Evolutionary conservation across 92 coral and sea anemone species (phyloP).

Genomic region (Anthopleura xanthogrammica): DNA sequence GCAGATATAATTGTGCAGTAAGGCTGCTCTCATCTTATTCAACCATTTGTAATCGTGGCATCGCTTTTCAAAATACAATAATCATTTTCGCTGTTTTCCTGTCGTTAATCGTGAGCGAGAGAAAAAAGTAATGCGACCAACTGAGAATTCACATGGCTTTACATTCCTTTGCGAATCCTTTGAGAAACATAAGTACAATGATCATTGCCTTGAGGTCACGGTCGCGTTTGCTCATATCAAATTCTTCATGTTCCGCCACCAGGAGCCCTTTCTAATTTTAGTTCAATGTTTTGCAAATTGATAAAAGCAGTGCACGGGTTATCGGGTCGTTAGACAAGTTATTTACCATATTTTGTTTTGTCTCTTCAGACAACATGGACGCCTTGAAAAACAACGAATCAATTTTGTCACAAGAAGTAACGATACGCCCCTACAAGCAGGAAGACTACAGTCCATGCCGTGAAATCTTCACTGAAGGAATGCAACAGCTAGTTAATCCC

Average conservation of each 20-base stretch:
- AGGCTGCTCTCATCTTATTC: too few relatives aligned
- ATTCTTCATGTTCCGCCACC: not conserved
- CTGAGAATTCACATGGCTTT: not conserved
- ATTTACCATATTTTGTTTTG: not conserved
- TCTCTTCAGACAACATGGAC: conserved; percentile 7
- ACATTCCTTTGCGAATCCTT: conserved; percentile 11
- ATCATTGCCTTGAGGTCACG: not conserved
- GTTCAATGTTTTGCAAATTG: not conserved
- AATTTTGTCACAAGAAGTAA: conserved; percentile 9
- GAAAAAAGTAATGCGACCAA: not conserved
- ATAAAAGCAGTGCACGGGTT: not conserved
- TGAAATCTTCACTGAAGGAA: conserved; percentile 69
- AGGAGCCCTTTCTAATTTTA: not conserved
- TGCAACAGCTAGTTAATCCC: conserved; percentile 50
- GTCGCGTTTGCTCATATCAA: not conserved
- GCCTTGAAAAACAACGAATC: not conserved
- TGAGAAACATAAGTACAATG: not conserved
- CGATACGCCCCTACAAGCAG: conserved; percentile 57
- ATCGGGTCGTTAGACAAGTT: not conserved
- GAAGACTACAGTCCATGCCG: conserved; percentile 54
- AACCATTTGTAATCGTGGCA: not conserved
- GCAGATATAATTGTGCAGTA: too few relatives aligned
- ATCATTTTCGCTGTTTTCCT: not conserved
- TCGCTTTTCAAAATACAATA: not conserved
- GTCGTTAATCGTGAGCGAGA: not conserved